Evolutionary conservation across 2,888 invertebrate species (phyloP).

Genomic region (Xanthorhoe spadicearia): DNA sequence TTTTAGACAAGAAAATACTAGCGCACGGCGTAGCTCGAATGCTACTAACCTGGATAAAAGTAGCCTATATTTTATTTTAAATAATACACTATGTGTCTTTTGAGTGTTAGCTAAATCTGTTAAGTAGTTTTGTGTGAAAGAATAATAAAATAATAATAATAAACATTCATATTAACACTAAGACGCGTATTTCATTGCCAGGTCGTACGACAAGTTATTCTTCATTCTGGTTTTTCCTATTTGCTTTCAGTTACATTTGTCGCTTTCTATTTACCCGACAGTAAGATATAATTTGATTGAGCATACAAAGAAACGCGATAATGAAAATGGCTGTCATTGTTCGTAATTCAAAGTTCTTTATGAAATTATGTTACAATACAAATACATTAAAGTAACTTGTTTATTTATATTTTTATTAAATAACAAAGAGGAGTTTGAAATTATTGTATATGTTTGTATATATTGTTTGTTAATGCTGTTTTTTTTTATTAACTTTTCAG

Average conservation of each 20-base stretch:
- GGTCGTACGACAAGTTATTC: not conserved
- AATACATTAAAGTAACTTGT: constrained; percentile 4
- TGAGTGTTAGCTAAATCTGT: too few species aligned
- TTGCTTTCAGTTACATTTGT: constrained; percentile 12
- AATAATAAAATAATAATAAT: too few species aligned
- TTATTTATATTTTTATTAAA: not conserved
- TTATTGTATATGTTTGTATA: not conserved
- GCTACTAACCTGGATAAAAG: too few species aligned
- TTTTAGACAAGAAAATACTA: too few species aligned
- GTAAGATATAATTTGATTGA: constrained; percentile 21
- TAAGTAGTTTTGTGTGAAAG: too few species aligned
- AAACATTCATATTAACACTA: too few species aligned
- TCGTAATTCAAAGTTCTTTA: constrained; percentile 8
- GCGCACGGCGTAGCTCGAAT: too few species aligned
- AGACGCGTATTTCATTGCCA: not conserved
- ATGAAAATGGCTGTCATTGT: constrained; percentile 19
- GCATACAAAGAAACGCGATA: constrained; percentile 20
- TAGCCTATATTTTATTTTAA: too few species aligned
- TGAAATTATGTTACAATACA: constrained; percentile 8
- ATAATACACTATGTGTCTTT: too few species aligned
- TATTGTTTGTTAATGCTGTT: too few species aligned
- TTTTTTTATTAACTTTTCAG: too few species aligned
- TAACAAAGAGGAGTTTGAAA: not conserved
- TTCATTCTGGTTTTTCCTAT: not conserved
- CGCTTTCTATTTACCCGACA: constrained; percentile 3